Evolutionary conservation across 2,113 vertebrate genomes (phyloP).

Genomic region (Psittacara wagleri): DNA sequence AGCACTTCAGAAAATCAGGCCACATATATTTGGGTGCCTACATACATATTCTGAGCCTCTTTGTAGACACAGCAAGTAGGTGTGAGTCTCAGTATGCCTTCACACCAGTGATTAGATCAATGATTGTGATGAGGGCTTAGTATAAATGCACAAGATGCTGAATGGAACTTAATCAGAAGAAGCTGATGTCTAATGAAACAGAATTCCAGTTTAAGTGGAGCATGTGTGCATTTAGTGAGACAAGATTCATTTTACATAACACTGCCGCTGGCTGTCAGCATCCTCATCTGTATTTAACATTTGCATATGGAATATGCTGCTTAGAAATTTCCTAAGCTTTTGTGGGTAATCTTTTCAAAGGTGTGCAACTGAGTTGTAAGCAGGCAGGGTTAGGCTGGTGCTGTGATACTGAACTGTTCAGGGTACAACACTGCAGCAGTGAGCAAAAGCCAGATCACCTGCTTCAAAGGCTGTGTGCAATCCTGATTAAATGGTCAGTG

Average conservation of each 20-base stretch:
- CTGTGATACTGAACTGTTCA: not conserved
- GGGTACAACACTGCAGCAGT: not conserved
- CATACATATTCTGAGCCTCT: not conserved
- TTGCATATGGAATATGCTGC: not conserved
- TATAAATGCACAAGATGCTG: not conserved
- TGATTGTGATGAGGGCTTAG: not conserved
- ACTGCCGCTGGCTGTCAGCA: not conserved
- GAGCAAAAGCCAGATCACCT: accelerated
- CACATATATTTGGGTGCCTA: not conserved
- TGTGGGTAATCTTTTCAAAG: not conserved
- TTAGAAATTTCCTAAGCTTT: not conserved
- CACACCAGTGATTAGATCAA: not conserved
- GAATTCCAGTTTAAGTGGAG: not conserved
- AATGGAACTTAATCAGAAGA: not conserved
- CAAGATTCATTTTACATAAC: not conserved
- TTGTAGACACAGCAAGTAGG: not conserved
- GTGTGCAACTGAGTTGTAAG: not conserved
- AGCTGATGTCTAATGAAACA: not conserved
- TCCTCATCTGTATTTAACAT: not conserved
- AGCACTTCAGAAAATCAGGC: constrained; percentile 2
- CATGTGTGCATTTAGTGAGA: accelerated
- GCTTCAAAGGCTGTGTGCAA: not conserved
- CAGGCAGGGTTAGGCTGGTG: not conserved
- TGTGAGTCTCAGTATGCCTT: not conserved
- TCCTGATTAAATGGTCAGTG: not conserved